These are phyloP conservation scores for Anniella stebbinsi DNA, from an alignment of 2,797 vertebrate species.

Conservation along the genomic window DNA sequence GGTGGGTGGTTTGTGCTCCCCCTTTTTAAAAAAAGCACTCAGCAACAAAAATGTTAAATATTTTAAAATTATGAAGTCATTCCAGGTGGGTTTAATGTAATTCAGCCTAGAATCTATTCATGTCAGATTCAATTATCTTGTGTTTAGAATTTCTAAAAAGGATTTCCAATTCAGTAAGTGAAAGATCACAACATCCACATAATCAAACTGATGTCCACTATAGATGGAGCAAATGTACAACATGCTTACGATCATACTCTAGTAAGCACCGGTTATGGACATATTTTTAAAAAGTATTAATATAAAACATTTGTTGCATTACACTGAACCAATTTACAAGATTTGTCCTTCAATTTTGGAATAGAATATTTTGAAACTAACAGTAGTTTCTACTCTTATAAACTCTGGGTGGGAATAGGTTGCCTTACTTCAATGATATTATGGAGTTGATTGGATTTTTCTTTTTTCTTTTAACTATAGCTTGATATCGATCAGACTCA, in stretches of 20 bases:
- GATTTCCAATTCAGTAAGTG: slow-evolving; percentile 15
- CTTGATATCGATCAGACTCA: slow-evolving; percentile 45
- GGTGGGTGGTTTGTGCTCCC: slow-evolving; percentile 29
- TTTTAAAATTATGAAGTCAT: slow-evolving; percentile 62
- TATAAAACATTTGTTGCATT: slow-evolving; percentile 53
- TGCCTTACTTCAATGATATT: slow-evolving; percentile 67
- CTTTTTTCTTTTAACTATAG: slow-evolving; percentile 27
- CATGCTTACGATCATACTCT: slow-evolving; percentile 39
- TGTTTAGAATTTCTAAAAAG: slow-evolving; percentile 16
- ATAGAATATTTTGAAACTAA: slow-evolving; percentile 58
- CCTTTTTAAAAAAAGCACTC: slow-evolving; percentile 43
- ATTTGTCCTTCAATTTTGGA: slow-evolving; percentile 63
- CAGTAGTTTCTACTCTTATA: slow-evolving; percentile 53
- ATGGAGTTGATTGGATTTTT: slow-evolving; percentile 47
- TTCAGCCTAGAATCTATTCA: slow-evolving; percentile 39
- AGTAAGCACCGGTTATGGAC: slow-evolving; percentile 15
- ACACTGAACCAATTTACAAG: slow-evolving; percentile 51
- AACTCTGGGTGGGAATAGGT: slow-evolving; percentile 52
- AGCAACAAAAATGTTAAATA: slow-evolving; percentile 47
- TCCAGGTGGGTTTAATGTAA: slow-evolving; percentile 32
- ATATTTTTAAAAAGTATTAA: slow-evolving; percentile 24
- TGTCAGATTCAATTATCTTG: slow-evolving; percentile 29
- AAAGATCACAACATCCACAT: background rate
- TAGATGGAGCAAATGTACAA: slow-evolving; percentile 38
- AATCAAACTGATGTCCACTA: slow-evolving; percentile 1